Evolutionary conservation across 2,888 invertebrate species (phyloP).

Genomic region (Plebejus argus): DNA sequence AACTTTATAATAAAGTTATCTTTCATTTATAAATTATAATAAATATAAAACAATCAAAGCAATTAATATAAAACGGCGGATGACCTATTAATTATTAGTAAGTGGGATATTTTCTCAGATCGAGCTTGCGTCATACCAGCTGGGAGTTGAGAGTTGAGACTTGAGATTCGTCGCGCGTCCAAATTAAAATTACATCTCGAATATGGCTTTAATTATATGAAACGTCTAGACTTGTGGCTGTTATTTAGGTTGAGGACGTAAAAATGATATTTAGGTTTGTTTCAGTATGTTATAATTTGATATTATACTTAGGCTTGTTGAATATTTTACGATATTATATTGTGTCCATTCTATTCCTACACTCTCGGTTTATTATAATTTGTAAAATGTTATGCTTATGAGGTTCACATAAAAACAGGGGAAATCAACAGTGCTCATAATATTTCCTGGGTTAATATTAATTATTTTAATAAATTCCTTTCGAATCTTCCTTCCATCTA

Average conservation of each 20-base stretch:
- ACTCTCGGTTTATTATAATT: too few species aligned
- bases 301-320: not conserved
- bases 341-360: not conserved
- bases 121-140: not conserved
- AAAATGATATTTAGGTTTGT: not conserved
- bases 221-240: not conserved
- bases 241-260: not conserved
- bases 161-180: slow-evolving; percentile 6
- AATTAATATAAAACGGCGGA: slow-evolving; percentile 4
- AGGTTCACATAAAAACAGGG: not conserved
- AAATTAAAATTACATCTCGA: not conserved
- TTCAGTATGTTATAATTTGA: not conserved
- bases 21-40: not conserved
- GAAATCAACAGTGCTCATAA: not conserved
- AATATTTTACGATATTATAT: not conserved
- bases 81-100: slow-evolving; percentile 23
- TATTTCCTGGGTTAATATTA: slow-evolving; percentile 6
- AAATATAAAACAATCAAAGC: not conserved
- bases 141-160: not conserved
- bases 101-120: not conserved
- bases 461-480: slow-evolving; percentile 22
- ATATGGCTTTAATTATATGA: not conserved
- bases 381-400: too few species aligned
- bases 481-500: slow-evolving; percentile 36
- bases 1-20: not conserved